Conservation (phyloP, 2,888 invertebrate species). For the Willowsia nigromaculata region DNA sequence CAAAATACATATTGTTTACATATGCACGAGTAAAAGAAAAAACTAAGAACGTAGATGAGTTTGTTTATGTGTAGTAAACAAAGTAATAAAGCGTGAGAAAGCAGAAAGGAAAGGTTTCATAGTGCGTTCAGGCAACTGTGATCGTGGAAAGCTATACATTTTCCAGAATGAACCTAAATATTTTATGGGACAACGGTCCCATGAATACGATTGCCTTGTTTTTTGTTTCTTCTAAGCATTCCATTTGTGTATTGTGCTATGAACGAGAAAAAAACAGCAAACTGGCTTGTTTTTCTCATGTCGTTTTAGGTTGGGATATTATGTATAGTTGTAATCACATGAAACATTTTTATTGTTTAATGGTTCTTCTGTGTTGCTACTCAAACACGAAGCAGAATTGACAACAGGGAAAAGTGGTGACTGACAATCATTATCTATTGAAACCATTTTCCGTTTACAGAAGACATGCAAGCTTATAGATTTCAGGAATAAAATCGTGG, state of each 20-base stretch:
- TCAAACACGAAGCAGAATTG: neutral
- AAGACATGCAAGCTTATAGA: too few relatives aligned
- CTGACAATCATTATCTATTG: neutral
- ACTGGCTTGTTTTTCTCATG: neutral
- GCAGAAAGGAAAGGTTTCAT: neutral
- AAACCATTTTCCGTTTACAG: neutral
- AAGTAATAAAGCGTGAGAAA: slow-evolving; percentile 28
- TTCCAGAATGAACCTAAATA: neutral
- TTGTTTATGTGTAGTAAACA: too few relatives aligned
- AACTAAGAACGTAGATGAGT: neutral
- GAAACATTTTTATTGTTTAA: neutral
- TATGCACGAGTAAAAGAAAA: neutral
- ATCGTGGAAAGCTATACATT: neutral
- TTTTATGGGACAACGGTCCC: neutral
- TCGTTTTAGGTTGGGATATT: neutral
- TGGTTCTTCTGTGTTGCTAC: neutral
- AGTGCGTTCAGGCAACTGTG: neutral
- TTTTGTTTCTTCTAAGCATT: too few relatives aligned
- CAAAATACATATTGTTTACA: too few relatives aligned
- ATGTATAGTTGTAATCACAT: neutral
- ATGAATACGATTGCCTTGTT: slow-evolving; percentile 1
- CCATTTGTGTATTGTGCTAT: neutral
- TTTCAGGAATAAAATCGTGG: too few relatives aligned
- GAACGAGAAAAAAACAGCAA: neutral
- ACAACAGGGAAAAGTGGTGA: neutral